These are phyloP conservation scores for Drosophila chauvacae DNA, from an alignment of 1,140 invertebrate genomes.

Conservation along the genomic window DNA sequence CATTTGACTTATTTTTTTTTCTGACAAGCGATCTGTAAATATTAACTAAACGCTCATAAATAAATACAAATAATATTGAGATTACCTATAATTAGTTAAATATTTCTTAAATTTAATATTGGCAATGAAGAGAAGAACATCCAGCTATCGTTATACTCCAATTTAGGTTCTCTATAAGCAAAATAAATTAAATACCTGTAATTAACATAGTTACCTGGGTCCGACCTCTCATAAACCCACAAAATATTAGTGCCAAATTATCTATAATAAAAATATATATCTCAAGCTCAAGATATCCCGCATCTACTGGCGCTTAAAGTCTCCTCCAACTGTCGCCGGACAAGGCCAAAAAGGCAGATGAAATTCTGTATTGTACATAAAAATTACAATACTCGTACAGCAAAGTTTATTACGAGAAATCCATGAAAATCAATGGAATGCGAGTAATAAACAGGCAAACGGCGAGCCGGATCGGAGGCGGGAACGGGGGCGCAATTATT, in stretches of 20 bases:
- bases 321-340: neutral
- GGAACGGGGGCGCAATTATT: slow-evolving; percentile 67
- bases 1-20: no score
- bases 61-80: neutral
- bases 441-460: slow-evolving; percentile 70
- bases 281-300: neutral
- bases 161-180: no score
- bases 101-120: neutral
- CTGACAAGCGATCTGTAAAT: neutral
- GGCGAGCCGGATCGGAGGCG: neutral
- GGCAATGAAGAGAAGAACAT: fast-evolving
- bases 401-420: slow-evolving; percentile 74
- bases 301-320: neutral
- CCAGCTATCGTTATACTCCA: no score
- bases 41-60: no score
- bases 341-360: slow-evolving; percentile 2
- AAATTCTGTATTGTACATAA: slow-evolving; percentile 48
- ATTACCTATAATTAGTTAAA: neutral
- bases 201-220: neutral
- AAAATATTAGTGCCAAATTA: neutral
- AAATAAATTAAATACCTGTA: no score
- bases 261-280: neutral
- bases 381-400: slow-evolving; percentile 59
- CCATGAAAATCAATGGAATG: slow-evolving; percentile 84
- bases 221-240: neutral